phyloP scores from a whole-genome alignment of 2,888 invertebrate genomes.

The Gasteruption jaculator region DNA sequence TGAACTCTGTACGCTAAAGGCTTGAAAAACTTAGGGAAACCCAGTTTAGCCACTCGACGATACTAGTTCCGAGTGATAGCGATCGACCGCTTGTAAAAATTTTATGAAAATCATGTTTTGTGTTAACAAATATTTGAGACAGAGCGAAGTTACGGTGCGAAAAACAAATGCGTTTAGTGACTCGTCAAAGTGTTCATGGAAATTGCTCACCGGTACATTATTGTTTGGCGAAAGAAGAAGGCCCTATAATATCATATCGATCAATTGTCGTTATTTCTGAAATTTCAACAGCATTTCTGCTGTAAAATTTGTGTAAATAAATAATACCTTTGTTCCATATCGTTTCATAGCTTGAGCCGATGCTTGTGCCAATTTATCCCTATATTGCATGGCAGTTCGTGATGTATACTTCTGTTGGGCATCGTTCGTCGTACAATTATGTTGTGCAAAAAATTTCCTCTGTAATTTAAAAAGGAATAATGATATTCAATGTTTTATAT shows the following conservation, averaged over 20 bases:
- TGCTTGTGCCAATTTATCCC: constrained; percentile 77
- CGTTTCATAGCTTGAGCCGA: constrained; percentile 87
- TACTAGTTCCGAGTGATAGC: too few relatives aligned
- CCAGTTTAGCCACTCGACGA: too few relatives aligned
- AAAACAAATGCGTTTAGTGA: too few relatives aligned
- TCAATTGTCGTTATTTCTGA: constrained; percentile 8
- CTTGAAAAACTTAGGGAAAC: too few relatives aligned
- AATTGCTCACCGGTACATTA: constrained; percentile 45
- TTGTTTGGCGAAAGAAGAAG: constrained; percentile 37
- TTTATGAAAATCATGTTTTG: too few relatives aligned
- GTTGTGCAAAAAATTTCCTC: constrained; percentile 90
- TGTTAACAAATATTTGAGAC: too few relatives aligned
- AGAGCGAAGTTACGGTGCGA: too few relatives aligned
- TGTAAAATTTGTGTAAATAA: constrained; percentile 10
- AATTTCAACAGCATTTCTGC: constrained; percentile 18
- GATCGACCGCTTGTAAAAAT: too few relatives aligned
- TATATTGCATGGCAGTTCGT: constrained; percentile 87
- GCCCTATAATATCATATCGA: constrained; percentile 42
- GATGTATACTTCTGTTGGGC: constrained; percentile 97
- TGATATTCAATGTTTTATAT: too few relatives aligned
- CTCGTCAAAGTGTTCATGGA: too few relatives aligned
- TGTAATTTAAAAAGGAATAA: constrained; percentile 43
- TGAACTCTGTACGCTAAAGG: too few relatives aligned
- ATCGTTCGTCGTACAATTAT: constrained; percentile 87
- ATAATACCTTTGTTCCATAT: constrained; percentile 78